These are phyloP conservation scores for Bombyx mandarina DNA, from an alignment of 1,140 invertebrate species.

Conservation along the genomic window DNA sequence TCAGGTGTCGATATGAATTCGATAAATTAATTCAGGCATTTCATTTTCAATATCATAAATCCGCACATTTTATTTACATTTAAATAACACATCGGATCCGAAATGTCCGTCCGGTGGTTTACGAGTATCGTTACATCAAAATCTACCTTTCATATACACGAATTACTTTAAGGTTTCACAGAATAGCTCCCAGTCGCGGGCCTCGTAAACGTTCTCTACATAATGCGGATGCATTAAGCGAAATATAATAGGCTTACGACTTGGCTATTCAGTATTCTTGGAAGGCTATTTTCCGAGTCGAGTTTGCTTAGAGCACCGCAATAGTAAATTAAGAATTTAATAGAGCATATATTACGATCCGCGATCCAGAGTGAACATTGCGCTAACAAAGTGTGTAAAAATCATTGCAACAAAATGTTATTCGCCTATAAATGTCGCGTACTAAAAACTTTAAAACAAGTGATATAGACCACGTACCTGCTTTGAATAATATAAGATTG, in stretches of 20 bases:
- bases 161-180: too few relatives aligned
- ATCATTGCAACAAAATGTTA: slow-evolving; percentile 12
- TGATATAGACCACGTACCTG: not conserved
- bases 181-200: slow-evolving; percentile 7
- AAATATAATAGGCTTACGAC: slow-evolving; percentile 16
- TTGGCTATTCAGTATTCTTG: not conserved
- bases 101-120: too few relatives aligned
- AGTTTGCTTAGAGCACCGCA: slow-evolving; percentile 8
- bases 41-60: too few relatives aligned
- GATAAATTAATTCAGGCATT: too few relatives aligned
- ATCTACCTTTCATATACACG: too few relatives aligned
- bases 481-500: too few relatives aligned
- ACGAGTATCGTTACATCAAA: too few relatives aligned
- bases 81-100: too few relatives aligned
- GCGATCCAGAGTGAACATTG: slow-evolving; percentile 6
- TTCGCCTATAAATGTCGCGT: slow-evolving; percentile 9
- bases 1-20: too few relatives aligned
- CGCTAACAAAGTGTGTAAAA: slow-evolving; percentile 17
- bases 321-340: slow-evolving; percentile 22
- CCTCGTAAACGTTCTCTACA: slow-evolving; percentile 10
- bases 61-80: too few relatives aligned
- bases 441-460: slow-evolving; percentile 19
- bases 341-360: slow-evolving; percentile 32
- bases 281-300: slow-evolving; percentile 8
- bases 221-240: slow-evolving; percentile 11